Percentiles rank a stretch among this genome's conserved stretches.
Evolutionary conservation across 1,140 invertebrate genomes (phyloP).

Genomic region (Orchestia grillus): DNA sequence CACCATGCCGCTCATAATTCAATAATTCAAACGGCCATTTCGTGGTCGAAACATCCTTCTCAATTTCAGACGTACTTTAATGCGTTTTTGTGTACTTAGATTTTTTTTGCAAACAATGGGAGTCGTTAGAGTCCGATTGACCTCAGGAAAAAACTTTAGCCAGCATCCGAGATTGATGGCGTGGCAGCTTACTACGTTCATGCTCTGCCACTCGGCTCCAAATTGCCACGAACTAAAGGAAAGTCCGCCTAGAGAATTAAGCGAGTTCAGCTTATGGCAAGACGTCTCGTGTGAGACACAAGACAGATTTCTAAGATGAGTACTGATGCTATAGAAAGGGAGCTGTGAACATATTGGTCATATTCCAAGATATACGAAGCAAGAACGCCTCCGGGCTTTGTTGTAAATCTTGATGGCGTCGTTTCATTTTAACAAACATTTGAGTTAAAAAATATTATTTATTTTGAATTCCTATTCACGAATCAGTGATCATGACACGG

Average conservation of each 20-base stretch:
- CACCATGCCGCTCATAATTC: neutral
- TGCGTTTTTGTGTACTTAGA: neutral
- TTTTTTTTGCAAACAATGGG: neutral
- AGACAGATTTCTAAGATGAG: too few species aligned
- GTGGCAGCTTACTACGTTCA: neutral
- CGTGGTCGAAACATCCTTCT: neutral
- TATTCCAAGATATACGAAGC: too few species aligned
- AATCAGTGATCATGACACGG: too few species aligned
- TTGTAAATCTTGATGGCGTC: too few species aligned
- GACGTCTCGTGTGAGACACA: too few species aligned
- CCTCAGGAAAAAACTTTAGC: neutral
- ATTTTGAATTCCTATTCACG: too few species aligned
- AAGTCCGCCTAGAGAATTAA: neutral
- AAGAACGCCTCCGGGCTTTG: too few species aligned
- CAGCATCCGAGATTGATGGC: neutral
- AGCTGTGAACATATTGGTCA: too few species aligned
- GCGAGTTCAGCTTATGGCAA: too few species aligned
- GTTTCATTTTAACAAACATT: too few species aligned
- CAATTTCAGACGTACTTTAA: neutral
- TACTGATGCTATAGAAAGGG: too few species aligned
- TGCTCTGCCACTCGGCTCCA: neutral
- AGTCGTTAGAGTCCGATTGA: neutral
- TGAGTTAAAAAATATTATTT: too few species aligned
- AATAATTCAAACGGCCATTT: neutral
- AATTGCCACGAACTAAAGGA: neutral